Percentiles rank a stretch among this genome's conserved stretches.
Evolutionary conservation across 2,113 vertebrate genomes (phyloP).

Genomic region (Andinoacara biseriatus): DNA sequence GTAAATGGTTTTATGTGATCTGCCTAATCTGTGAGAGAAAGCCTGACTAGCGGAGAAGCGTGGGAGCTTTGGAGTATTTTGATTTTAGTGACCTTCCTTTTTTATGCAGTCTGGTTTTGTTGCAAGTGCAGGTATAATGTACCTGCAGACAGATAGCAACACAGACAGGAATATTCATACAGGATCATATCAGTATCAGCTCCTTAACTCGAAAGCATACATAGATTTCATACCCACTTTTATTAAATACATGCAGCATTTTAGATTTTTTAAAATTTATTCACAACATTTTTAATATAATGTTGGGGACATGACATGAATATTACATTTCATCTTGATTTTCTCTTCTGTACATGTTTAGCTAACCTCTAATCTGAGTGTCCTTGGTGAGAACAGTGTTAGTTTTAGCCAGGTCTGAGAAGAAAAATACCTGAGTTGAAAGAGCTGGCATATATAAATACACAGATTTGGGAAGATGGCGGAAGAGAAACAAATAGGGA

Average conservation of each 20-base stretch:
- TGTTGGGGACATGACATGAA: neutral
- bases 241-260: neutral
- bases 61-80: slow-evolving; percentile 62
- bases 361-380: neutral
- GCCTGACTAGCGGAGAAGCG: slow-evolving; percentile 41
- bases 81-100: slow-evolving; percentile 61
- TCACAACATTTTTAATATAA: neutral
- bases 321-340: neutral
- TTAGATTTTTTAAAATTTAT: no score
- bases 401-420: neutral
- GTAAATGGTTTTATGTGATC: slow-evolving; percentile 56
- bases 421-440: neutral
- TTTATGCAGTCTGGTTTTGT: slow-evolving; percentile 48
- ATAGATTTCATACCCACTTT: neutral
- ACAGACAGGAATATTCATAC: neutral
- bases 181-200: neutral
- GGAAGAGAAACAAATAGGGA: neutral
- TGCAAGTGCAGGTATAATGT: slow-evolving; percentile 48
- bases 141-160: slow-evolving; percentile 10
- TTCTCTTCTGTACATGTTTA: no score
- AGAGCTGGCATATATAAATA: neutral
- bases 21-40: slow-evolving; percentile 58
- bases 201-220: neutral
- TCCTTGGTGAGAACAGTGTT: neutral
- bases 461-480: neutral